Conservation (phyloP, 2,113 vertebrate genomes). For the Lepidothrix coronata region DNA sequence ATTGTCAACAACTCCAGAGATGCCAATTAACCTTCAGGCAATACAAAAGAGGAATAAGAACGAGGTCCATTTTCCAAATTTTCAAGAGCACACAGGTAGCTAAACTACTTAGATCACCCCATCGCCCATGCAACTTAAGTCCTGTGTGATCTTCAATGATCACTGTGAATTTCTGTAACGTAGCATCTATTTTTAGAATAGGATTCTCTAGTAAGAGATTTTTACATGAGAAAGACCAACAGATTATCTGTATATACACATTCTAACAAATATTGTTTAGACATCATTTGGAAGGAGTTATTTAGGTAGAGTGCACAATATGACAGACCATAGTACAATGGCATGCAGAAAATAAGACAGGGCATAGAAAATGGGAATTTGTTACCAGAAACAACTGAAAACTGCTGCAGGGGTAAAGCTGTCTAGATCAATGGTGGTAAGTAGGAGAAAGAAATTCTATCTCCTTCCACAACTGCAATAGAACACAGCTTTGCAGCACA, state of each 20-base stretch:
- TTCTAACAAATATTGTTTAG: background rate
- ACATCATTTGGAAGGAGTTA: background rate
- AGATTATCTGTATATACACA: background rate
- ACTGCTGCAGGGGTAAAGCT: background rate
- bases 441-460: background rate
- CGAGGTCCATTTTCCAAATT: background rate
- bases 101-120: background rate
- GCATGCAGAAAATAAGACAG: background rate
- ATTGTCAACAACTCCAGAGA: background rate
- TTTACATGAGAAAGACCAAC: background rate
- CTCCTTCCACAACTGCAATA: background rate
- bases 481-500: background rate
- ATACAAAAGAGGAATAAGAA: background rate
- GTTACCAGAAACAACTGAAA: background rate
- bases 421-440: background rate
- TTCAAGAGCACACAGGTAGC: background rate
- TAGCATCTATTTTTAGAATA: background rate
- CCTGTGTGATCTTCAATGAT: background rate
- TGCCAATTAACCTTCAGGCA: background rate
- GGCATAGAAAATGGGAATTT: background rate
- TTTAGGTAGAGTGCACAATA: background rate
- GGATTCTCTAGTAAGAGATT: background rate
- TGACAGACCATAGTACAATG: background rate
- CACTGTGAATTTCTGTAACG: background rate
- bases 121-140: background rate